phyloP scores from a whole-genome alignment of 2,113 vertebrate genomes.

The Oreochromis spilurus region DNA sequence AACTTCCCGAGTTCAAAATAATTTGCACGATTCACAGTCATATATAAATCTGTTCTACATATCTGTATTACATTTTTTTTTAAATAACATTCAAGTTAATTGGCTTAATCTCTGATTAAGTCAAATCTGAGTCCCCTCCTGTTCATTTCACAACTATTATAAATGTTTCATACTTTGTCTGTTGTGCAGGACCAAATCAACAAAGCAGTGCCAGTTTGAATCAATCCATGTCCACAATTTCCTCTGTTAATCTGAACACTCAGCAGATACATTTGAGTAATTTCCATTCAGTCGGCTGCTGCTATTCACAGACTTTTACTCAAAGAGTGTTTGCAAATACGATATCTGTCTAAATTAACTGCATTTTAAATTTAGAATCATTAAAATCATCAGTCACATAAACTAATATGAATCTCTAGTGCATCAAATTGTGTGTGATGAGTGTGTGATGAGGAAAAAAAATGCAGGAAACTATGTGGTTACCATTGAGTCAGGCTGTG shows the following conservation, averaged over 20 bases:
- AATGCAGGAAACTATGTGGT: background rate
- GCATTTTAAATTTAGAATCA: no score
- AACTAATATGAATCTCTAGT: background rate
- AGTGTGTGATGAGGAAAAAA: background rate
- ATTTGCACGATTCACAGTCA: conserved; percentile 46
- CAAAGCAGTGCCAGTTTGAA: background rate
- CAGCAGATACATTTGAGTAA: background rate
- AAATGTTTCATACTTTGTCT: background rate
- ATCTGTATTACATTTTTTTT: conserved; percentile 11
- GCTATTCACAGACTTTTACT: no score
- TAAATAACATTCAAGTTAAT: conserved; percentile 52
- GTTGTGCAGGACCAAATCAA: background rate
- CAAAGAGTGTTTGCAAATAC: no score
- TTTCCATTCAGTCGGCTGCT: no score
- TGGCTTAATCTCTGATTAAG: background rate
- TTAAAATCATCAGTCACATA: background rate
- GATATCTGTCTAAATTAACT: no score
- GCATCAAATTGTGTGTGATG: background rate
- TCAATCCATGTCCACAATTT: background rate
- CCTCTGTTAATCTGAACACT: background rate
- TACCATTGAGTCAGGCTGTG: background rate
- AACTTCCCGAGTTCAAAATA: conserved; percentile 60
- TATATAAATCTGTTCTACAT: conserved; percentile 57
- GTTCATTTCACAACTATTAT: background rate
- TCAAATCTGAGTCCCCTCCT: background rate